Base-by-base conservation (phyloP, 2,797 vertebrate genomes). In the Enteromius argenteus region DNA sequence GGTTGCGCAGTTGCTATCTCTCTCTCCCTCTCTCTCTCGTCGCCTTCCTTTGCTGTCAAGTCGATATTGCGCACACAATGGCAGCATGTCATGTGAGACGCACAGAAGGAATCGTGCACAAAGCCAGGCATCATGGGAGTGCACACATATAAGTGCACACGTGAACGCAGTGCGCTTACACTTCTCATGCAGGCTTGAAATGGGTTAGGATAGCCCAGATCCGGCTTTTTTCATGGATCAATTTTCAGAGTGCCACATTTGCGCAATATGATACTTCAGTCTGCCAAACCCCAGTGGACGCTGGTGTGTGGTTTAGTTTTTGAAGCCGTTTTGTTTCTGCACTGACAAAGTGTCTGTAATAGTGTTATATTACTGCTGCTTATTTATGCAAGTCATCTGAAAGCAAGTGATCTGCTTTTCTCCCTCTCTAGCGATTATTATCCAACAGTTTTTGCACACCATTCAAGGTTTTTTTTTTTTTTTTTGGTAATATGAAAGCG, bases 231-330 rank as follows among this genome's bases (percentile, higher is more conserved):
- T 80, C 78, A 74, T 75, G 15, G 53, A 46, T 87, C 87, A 87
- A 46, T 71, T 86, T 88, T 80, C 81, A 78, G 3, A 83, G 49
- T 76, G 80, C 68, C 69, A 80, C 74, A 56, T 88, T 86, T 85
- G 72, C 76, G 81, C 42, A 78, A 85, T 85, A 37, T 51, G 53
- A 84, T 85, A 83, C 56, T 62, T 82, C 62, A 17, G 80, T 53
- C 80, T 87, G 58, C 80, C 74, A 75, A 75, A 30, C 68, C 35
- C 49, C 71, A 66, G 56, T 44, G 30, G 75, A 87, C 80, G 69
- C 84, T 83, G 79, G 79, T 30, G 30, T 35, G 46, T 62, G 44
- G 72, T 85, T 72, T 35, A 11, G 23, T 56, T 72, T 82, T 49
- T 64, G 30, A 53, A 71, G 68, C 27, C 11, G 73, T 80, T 37